These are phyloP conservation scores for Anolis carolinensis DNA, from an alignment of 2,113 vertebrate genomes.

Conservation along the genomic window DNA sequence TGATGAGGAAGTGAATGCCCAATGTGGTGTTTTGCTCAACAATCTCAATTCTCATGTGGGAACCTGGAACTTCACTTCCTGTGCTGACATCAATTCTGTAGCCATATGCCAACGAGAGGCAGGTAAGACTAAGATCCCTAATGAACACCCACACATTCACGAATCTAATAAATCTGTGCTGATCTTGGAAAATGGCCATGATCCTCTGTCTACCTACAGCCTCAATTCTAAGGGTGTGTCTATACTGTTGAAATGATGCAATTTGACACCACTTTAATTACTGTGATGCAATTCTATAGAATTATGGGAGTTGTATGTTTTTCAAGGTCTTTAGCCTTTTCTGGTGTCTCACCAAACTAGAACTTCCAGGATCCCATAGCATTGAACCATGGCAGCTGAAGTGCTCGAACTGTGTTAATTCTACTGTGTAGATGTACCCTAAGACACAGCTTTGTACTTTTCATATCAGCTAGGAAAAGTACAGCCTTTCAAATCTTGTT, in stretches of 20 bases:
- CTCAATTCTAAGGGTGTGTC: too few species aligned
- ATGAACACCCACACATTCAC: not conserved
- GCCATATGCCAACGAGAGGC: conserved; percentile 85
- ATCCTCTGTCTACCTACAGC: not conserved
- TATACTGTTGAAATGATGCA: too few species aligned
- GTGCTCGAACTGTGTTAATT: too few species aligned
- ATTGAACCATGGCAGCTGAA: too few species aligned
- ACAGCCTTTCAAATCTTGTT: not conserved
- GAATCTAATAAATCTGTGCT: not conserved
- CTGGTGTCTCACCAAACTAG: too few species aligned
- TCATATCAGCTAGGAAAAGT: not conserved
- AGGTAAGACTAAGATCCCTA: conserved; percentile 75
- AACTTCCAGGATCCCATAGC: too few species aligned
- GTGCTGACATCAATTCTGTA: conserved; percentile 76
- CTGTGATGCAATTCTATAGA: too few species aligned
- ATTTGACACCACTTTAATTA: too few species aligned
- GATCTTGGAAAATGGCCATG: not conserved
- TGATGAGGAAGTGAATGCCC: conserved; percentile 76
- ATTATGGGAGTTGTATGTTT: too few species aligned
- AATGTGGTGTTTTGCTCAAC: conserved; percentile 85
- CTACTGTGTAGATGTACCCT: too few species aligned
- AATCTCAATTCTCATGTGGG: conserved; percentile 83
- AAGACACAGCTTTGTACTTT: not conserved
- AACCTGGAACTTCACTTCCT: conserved; percentile 91
- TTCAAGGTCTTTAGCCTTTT: too few species aligned